Conservation (phyloP, 2,113 vertebrate species). For the Leucosticte australis region DNA sequence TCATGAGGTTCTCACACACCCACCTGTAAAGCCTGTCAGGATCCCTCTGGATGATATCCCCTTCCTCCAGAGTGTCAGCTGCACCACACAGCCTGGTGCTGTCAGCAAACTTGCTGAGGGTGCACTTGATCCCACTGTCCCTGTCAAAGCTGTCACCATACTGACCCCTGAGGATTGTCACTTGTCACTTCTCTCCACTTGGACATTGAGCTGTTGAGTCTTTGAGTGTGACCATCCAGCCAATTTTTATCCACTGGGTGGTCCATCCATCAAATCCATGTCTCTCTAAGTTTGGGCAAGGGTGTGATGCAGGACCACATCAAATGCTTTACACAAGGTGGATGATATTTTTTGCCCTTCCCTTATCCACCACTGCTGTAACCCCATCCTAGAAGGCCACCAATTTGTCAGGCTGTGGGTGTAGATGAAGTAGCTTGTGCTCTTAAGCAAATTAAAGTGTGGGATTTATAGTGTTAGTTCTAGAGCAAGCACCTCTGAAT, state of each 20-base stretch:
- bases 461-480: background rate
- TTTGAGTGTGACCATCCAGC: background rate
- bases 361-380: background rate
- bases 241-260: background rate
- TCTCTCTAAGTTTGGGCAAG: background rate
- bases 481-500: background rate
- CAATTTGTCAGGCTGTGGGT: background rate
- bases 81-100: background rate
- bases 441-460: background rate
- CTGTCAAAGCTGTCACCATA: background rate
- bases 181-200: fast-evolving
- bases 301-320: background rate
- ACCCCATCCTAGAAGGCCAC: background rate
- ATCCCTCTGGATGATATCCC: background rate
- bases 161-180: background rate
- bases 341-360: background rate
- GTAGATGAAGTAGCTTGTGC: background rate
- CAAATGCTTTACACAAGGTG: background rate
- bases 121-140: background rate
- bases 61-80: background rate
- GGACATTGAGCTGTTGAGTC: background rate
- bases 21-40: background rate
- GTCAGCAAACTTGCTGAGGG: background rate
- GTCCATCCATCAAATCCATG: background rate
- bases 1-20: background rate